Base-by-base conservation (phyloP, 2,797 vertebrate species). In the Brachyrhaphis roseni region DNA sequence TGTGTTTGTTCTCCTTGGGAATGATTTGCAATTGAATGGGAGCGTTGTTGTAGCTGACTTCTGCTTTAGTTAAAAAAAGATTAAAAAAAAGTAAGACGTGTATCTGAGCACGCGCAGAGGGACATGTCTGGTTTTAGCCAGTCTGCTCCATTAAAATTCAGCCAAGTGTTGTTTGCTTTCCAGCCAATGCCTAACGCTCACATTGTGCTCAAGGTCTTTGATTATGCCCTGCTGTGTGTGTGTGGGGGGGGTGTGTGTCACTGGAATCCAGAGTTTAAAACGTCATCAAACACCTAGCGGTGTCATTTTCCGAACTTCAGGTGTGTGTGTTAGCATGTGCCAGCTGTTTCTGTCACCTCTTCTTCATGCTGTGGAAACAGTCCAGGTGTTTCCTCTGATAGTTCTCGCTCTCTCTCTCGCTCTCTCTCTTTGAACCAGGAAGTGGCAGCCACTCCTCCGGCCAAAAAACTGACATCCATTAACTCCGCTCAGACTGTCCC, bases 321-420 rank as follows among this genome's bases (percentile, higher is more conserved):
- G 74, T 66, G 72, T 76, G 81, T 72, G 12, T 51, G 31, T 28
- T 39, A n/a, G 36, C 23, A 18, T 64, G 71, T 74, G 74, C 45
- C 49, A 51, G 49, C 49, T 51, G 49, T 51, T 51, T 51, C 20
- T 51, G n/a, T 70, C 79, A 80, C 79, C 83, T 85, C 45, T 85
- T 64, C 45, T 64, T 74, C 75, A 64, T 57, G 39, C 47, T 34
- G 75, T 47, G 84, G 57, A 76, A 76, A 81, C 71, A 85, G 70
- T 82, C 76, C 88, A 91, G 86, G 82, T 93, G 88, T 84, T 92
- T 90, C 87, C 78, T 79, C 82, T 91, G 86, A 93, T 85, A 84
- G 39, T 83, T 75, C 80, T 81, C 78, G 43, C 53, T 80, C 55
- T 28, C 81, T 76, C 79, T 79, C 77, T 74, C 76, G 78, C 79